phyloP scores from a whole-genome alignment of 1,140 invertebrate genomes.

The Leptopilina boulardi region DNA sequence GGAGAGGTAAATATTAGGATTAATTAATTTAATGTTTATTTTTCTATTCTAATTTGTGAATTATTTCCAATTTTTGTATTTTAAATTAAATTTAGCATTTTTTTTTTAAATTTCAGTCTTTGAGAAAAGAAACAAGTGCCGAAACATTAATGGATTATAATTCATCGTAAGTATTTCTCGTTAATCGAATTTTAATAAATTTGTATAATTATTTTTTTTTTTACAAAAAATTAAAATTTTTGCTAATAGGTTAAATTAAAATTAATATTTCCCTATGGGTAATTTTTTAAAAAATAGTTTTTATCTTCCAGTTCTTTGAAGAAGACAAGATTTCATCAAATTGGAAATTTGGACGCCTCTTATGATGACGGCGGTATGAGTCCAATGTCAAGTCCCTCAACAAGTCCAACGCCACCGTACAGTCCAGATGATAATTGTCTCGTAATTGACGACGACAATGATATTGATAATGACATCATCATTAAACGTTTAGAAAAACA shows the following conservation, averaged over 20 bases:
- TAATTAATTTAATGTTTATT: no score
- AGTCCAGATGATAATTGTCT: not conserved
- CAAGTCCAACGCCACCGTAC: not conserved
- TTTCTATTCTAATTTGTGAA: constrained; percentile 13
- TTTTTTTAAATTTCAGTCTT: not conserved
- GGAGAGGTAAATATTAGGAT: constrained; percentile 77
- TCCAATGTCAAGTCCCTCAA: constrained; percentile 16
- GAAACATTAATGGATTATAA: not conserved
- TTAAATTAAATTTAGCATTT: not conserved
- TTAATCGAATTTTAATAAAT: not conserved
- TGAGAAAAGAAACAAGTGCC: not conserved
- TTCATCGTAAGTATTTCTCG: not conserved
- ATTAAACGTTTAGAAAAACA: constrained; percentile 4
- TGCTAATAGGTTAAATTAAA: no score
- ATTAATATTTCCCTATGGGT: no score
- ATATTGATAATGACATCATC: not conserved
- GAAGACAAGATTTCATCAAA: not conserved
- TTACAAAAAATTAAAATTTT: not conserved
- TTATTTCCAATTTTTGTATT: not conserved
- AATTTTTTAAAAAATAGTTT: not conserved
- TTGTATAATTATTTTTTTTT: not conserved
- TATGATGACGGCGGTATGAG: not conserved
- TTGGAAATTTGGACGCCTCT: constrained; percentile 2
- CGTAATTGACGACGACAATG: not conserved
- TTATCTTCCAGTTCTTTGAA: not conserved